phyloP scores from a whole-genome alignment of 2,888 invertebrate species.

The Euproctis similis region DNA sequence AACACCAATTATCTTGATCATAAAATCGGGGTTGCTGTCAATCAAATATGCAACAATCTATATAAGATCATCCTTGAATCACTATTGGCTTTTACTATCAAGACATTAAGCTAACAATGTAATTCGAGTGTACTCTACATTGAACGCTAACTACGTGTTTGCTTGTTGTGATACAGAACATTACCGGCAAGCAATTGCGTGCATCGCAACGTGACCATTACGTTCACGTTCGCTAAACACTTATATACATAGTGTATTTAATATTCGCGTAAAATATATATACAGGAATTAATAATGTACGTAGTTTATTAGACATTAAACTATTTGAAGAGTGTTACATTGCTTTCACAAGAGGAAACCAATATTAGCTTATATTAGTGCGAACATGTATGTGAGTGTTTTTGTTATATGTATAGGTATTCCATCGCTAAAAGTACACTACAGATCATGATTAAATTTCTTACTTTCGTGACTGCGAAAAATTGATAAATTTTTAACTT shows the following conservation, averaged over 20 bases:
- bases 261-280: too few species aligned
- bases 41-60: conserved; percentile 32
- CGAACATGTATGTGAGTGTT: too few species aligned
- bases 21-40: conserved; percentile 37
- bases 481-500: too few species aligned
- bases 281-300: too few species aligned
- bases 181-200: conserved; percentile 13
- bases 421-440: too few species aligned
- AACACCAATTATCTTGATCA: conserved; percentile 12
- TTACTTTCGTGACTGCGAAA: too few species aligned
- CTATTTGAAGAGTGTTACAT: too few species aligned
- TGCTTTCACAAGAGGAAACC: too few species aligned
- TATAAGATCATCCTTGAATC: conserved; percentile 49
- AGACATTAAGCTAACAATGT: conserved; percentile 46
- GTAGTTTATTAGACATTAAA: too few species aligned
- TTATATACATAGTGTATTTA: conserved; percentile 3
- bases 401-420: too few species aligned
- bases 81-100: conserved; percentile 45
- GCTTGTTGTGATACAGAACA: conserved; percentile 24
- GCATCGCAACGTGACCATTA: conserved; percentile 21
- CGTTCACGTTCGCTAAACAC: conserved; percentile 15
- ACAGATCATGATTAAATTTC: too few species aligned
- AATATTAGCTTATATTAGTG: too few species aligned
- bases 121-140: conserved; percentile 57
- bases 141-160: conserved; percentile 37